Evolutionary conservation across 2,888 invertebrate genomes (phyloP).

Genomic region (Leptura quadrifasciata): DNA sequence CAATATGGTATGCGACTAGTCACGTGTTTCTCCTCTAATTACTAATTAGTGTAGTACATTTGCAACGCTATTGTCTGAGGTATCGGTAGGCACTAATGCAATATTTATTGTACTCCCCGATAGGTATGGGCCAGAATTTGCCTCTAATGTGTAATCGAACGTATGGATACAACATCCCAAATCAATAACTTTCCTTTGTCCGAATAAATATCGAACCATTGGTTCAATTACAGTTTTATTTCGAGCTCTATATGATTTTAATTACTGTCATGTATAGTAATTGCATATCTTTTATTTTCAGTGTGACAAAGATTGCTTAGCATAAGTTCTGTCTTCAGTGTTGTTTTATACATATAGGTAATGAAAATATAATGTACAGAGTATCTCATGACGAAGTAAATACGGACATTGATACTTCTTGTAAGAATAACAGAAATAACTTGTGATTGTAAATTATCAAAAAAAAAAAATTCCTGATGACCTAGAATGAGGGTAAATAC

Average conservation of each 20-base stretch:
- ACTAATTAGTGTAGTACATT: slow-evolving; percentile 27
- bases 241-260: not conserved
- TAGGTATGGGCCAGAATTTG: not conserved
- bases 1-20: slow-evolving; percentile 23
- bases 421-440: too few species aligned
- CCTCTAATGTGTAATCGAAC: not conserved
- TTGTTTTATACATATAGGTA: too few species aligned
- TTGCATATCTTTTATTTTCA: not conserved
- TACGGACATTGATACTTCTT: too few species aligned
- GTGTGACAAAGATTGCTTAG: not conserved
- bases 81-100: slow-evolving; percentile 21
- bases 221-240: not conserved
- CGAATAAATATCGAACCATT: not conserved
- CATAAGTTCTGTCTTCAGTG: too few species aligned
- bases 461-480: too few species aligned
- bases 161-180: not conserved
- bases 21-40: slow-evolving; percentile 19
- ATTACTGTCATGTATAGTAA: not conserved
- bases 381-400: too few species aligned
- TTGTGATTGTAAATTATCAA: too few species aligned
- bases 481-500: too few species aligned
- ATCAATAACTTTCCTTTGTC: not conserved
- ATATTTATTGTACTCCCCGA: slow-evolving; percentile 18
- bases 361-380: too few species aligned
- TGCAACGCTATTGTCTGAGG: slow-evolving; percentile 21